Conservation (phyloP, 2,888 invertebrate species). For the Spialia ferax region DNA sequence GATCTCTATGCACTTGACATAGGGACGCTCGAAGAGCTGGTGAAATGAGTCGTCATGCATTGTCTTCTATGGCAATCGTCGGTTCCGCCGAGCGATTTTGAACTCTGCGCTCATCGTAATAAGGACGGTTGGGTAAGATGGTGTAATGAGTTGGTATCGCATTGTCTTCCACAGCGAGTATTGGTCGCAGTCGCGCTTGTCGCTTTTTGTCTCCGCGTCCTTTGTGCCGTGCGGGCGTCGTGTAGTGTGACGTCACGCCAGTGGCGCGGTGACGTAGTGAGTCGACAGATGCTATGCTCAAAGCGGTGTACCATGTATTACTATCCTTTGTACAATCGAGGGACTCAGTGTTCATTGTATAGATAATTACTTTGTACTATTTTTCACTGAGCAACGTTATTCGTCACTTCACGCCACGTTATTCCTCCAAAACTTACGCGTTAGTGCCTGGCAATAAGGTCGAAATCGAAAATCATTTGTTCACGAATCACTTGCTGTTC, state of each 20-base stretch:
- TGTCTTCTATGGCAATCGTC: too few species aligned
- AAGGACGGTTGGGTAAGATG: background rate
- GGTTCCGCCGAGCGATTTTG: too few species aligned
- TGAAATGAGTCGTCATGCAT: too few species aligned
- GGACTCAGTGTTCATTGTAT: too few species aligned
- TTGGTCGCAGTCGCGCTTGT: background rate
- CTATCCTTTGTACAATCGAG: background rate
- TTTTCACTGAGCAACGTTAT: too few species aligned
- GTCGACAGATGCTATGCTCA: conserved; percentile 4
- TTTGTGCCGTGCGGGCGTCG: background rate
- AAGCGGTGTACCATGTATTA: background rate
- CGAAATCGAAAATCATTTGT: too few species aligned
- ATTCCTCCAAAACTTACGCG: too few species aligned
- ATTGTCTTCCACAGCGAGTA: background rate
- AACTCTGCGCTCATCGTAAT: too few species aligned
- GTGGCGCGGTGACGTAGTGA: conserved; percentile 4
- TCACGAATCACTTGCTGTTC: too few species aligned
- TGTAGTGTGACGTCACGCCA: background rate
- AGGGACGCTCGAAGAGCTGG: background rate
- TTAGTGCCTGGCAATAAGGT: too few species aligned
- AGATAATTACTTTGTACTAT: too few species aligned
- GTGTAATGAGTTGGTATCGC: background rate
- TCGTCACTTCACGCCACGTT: too few species aligned
- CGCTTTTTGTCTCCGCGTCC: conserved; percentile 6
- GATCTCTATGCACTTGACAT: background rate